Base-by-base conservation (phyloP, 1,140 invertebrate genomes). In the Drosophila nebulosa region DNA sequence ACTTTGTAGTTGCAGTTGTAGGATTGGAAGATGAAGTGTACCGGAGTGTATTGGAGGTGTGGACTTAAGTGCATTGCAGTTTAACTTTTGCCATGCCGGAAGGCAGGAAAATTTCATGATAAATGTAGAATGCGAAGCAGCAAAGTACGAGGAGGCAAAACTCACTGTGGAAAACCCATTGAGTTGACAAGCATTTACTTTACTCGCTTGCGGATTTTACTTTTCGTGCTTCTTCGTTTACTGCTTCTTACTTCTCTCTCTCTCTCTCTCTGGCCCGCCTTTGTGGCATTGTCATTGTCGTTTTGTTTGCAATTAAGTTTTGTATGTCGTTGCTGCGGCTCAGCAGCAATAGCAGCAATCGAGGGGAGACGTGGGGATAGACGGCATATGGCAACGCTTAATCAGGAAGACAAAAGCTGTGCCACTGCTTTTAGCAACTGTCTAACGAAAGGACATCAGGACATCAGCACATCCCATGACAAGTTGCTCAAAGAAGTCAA, bases 231-330 rank as follows among this genome's bases (percentile, higher is more conserved):
- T 66, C 16, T 9, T 18, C 39, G 6, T 7, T 42, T 18, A 42
- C 12, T 74, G 27, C 10, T 9, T 30, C 27, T 30, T 9, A 9
- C 10, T 30, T 30, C 27, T 30, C 27, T 30, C 27, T 30, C 10
- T 30, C 27, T 30, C 27, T 32, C 10, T 32, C 30, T 12, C 3
- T 9, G 30, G 30, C 30, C 7, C 9, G 9, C 30, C 30, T 21
- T 16, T 66, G 70, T 74, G 70, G 70, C 71, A 60, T 56, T 74
- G 70, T 74, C 70, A 74, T 64, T 68, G 63, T 55, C 39, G 57
- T 24, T 36, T 78, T 84, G 77, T 79, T 76, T 74, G 81, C 77
- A 85, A 85, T 85, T 85, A 85, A 80, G 77, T 85, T 69, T 74
- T 76, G 52, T 85, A 69, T 66, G 39, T 62, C 74, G 39, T 62